Conservation (phyloP, 1,140 invertebrate species). For the Fopius arisanus region DNA sequence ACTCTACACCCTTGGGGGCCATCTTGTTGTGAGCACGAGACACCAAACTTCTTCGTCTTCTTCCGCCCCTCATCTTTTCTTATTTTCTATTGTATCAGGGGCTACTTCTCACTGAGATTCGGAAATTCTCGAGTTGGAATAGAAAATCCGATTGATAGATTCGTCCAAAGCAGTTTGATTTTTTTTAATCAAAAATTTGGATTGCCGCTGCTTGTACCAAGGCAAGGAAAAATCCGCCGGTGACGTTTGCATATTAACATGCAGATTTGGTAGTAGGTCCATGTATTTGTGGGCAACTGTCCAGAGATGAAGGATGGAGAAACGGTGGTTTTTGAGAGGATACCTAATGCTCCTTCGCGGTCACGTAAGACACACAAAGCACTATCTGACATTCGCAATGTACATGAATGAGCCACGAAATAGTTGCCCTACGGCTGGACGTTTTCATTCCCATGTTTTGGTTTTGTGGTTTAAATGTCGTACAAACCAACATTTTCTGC, state of each 20-base stretch:
- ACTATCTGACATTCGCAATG: conserved; percentile 45
- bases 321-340: conserved; percentile 40
- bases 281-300: neutral
- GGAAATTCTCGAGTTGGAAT: neutral
- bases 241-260: conserved; percentile 11
- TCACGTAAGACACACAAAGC: conserved; percentile 53
- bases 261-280: neutral
- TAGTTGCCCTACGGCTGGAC: too few species aligned
- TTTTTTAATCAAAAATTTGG: too few species aligned
- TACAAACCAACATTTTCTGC: neutral
- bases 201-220: too few species aligned
- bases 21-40: conserved; percentile 45
- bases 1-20: conserved; percentile 59
- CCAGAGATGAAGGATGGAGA: conserved; percentile 4
- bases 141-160: too few species aligned
- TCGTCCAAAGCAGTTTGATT: too few species aligned
- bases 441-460: neutral
- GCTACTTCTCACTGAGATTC: neutral
- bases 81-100: conserved; percentile 30
- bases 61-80: conserved; percentile 23
- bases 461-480: conserved; percentile 14
- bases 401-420: neutral
- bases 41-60: neutral
- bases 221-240: neutral
- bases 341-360: conserved; percentile 46